phyloP scores from a whole-genome alignment of 1,140 invertebrate genomes.

The Platorchestia sp. region DNA sequence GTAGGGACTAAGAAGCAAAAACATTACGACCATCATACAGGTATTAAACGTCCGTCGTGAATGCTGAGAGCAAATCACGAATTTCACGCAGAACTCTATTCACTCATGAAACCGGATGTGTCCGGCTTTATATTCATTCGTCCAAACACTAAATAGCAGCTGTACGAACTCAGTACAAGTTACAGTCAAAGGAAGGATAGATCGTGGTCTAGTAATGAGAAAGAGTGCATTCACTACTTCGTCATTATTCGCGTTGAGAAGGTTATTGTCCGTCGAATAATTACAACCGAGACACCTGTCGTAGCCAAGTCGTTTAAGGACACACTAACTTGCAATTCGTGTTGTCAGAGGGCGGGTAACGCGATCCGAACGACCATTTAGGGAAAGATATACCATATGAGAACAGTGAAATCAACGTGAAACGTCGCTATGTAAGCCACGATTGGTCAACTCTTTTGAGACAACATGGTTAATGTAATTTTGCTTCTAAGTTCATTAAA shows the following conservation, averaged over 20 bases:
- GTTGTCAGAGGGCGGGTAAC: background rate
- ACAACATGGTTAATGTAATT: background rate
- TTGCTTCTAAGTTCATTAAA: background rate
- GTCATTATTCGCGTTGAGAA: background rate
- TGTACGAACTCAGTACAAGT: background rate
- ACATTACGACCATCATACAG: background rate
- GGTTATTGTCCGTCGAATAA: background rate
- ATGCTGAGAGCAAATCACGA: background rate
- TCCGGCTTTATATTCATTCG: background rate
- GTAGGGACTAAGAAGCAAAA: background rate
- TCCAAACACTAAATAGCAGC: background rate
- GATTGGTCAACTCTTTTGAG: background rate
- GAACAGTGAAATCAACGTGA: background rate
- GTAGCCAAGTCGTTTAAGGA: background rate
- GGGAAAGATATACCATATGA: background rate
- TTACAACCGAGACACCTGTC: background rate
- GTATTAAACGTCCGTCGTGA: background rate
- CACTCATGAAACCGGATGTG: background rate
- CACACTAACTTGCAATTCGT: background rate
- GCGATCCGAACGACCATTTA: background rate
- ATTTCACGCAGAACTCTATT: background rate
- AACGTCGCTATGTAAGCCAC: background rate
- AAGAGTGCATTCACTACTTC: background rate
- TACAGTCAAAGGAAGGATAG: too few species aligned
- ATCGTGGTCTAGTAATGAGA: background rate